phyloP scores from a whole-genome alignment of 2,113 vertebrate species.

The Glareola pratincola region DNA sequence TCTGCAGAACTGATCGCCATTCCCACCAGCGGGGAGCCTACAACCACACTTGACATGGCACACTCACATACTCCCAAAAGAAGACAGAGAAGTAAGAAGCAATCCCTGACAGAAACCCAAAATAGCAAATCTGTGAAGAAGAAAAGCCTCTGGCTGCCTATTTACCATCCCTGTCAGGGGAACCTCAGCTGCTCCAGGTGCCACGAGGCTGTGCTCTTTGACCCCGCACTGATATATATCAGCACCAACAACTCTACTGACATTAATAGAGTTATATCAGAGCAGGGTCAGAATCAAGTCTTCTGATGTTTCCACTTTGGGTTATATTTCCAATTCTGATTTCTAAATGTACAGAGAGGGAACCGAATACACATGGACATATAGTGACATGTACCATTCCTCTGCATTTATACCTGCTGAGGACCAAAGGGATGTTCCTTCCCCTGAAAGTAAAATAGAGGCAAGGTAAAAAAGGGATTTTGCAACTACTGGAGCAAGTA shows the following conservation, averaged over 20 bases:
- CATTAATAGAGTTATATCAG: background rate
- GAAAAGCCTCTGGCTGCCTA: background rate
- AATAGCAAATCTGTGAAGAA: background rate
- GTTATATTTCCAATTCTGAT: background rate
- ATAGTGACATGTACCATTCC: background rate
- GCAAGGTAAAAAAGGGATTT: background rate
- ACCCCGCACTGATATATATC: background rate
- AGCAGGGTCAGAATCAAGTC: background rate
- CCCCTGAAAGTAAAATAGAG: background rate
- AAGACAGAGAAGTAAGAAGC: background rate
- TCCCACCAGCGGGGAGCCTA: fast-evolving
- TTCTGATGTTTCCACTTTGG: background rate
- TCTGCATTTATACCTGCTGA: background rate
- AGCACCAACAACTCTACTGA: background rate
- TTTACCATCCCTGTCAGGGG: background rate
- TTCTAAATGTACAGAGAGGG: background rate
- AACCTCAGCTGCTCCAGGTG: background rate
- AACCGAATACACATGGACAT: background rate
- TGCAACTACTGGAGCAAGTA: background rate
- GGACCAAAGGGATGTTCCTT: background rate
- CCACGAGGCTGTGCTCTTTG: background rate
- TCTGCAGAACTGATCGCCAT: background rate
- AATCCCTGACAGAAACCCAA: background rate
- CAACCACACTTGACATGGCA: background rate
- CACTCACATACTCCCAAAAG: background rate